phyloP scores from a whole-genome alignment of 2,888 invertebrate genomes.

The Lomographa bimaculata region DNA sequence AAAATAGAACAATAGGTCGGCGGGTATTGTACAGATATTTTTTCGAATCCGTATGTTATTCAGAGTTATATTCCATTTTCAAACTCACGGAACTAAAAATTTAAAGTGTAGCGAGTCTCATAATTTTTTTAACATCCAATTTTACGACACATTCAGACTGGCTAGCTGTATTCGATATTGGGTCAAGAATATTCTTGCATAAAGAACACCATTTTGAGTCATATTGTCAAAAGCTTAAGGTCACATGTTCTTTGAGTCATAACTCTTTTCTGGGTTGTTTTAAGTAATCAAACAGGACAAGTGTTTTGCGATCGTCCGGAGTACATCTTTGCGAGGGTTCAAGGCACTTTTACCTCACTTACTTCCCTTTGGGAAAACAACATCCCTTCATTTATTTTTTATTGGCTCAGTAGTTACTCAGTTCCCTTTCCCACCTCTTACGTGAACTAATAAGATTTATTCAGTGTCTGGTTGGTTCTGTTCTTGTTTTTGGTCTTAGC shows the following conservation, averaged over 20 bases:
- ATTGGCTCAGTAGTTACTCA: constrained; percentile 19
- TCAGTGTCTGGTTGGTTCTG: neutral
- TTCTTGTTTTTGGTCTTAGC: too few relatives aligned
- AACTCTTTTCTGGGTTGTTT: constrained; percentile 20
- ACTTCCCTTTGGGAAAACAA: constrained; percentile 35
- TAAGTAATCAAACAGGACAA: constrained; percentile 30
- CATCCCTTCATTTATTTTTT: constrained; percentile 43
- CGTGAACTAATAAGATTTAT: constrained; percentile 5
- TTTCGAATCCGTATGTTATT: too few relatives aligned
- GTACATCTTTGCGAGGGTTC: constrained; percentile 24
- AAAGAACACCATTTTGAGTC: neutral
- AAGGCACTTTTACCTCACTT: constrained; percentile 36
- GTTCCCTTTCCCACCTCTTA: constrained; percentile 5
- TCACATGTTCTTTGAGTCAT: neutral
- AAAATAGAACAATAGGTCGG: too few relatives aligned
- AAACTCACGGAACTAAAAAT: constrained; percentile 1
- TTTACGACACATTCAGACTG: constrained; percentile 26
- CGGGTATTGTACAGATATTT: too few relatives aligned
- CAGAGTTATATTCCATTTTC: too few relatives aligned
- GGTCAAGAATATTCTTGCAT: constrained; percentile 24
- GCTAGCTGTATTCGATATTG: constrained; percentile 23
- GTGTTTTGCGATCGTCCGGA: constrained; percentile 30
- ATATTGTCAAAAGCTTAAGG: neutral
- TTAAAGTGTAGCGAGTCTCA: constrained; percentile 6
- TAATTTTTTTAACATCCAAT: constrained; percentile 22